Evolutionary conservation across 2,113 vertebrate genomes (phyloP).

Genomic region (Dipodomys stephensi): DNA sequence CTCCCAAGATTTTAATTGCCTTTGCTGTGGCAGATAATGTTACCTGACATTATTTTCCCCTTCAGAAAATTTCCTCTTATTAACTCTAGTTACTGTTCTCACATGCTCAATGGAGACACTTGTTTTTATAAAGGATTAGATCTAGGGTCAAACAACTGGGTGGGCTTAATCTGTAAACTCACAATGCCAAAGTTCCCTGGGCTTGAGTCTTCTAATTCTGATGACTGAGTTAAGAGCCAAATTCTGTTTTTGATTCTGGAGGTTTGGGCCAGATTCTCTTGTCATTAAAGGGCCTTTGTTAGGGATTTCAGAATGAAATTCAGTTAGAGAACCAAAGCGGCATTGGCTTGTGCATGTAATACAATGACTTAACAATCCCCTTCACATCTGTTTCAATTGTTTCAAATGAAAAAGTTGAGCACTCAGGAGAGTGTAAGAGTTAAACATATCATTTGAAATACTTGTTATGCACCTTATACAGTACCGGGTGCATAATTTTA

Average conservation of each 20-base stretch:
- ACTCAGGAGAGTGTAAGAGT: neutral
- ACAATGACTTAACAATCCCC: neutral
- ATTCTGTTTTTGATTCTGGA: constrained; percentile 2
- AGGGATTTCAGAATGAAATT: neutral
- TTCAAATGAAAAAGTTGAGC: neutral
- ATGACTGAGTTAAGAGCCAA: neutral
- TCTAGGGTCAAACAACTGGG: neutral
- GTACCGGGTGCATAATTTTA: neutral
- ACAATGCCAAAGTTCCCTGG: neutral
- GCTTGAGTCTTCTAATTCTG: neutral
- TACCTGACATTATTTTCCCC: neutral
- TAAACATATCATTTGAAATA: neutral
- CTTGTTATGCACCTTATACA: neutral
- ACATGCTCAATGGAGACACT: neutral
- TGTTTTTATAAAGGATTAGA: neutral
- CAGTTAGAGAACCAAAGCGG: neutral
- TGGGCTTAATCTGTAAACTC: neutral
- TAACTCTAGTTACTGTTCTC: neutral
- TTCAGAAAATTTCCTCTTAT: neutral
- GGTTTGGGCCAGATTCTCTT: neutral
- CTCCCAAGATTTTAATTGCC: neutral
- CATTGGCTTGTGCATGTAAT: neutral
- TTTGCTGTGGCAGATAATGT: neutral
- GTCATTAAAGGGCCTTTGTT: neutral
- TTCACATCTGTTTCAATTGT: neutral